Base-by-base conservation (phyloP, 1,140 invertebrate species). In the Dendrolimus punctatus region DNA sequence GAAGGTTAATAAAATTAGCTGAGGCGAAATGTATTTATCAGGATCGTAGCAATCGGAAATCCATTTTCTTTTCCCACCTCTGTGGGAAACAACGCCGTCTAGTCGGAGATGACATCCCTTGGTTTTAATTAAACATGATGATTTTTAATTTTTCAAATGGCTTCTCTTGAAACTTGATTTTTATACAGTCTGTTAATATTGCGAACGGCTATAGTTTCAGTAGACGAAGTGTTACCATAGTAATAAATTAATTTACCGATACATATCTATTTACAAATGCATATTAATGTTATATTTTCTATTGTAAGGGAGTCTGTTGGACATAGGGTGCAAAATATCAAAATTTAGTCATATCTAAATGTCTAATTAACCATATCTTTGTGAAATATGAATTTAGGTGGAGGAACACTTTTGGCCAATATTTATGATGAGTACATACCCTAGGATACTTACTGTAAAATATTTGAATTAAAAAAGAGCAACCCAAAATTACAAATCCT, bases 181-280 rank as follows among this genome's bases (percentile, higher is more conserved):
- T 57, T 44, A 54, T 57, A 54, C 54, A 54, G 44, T 51, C 54
- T 48, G 37, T 53, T 43, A 7, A 9, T 6, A 6, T 40, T 5
- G 40, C 8, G 5, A n/a, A 3, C 39, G 39, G 7, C 39, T 48
- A 48, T 51, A 39, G n/a, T 70, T 76, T 73, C 68, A 66, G 59
- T 76, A 74, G 65, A 60, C 51, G 60, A 74, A 79, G 66, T 79
- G 82, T 85, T 85, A 85, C 80, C 82, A 85, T 85, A 79, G 68
- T 71, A 55, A 67, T 66, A 77, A 72, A 72, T 74, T 80, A 73
- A 77, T 77, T 80, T 78, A 75, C 71, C 62, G 55, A 71, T 68
- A 68, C 79, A 85, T 83, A 81, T 83, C 78, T 80, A 73, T 79
- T 80, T 73, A 78, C 72, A 80, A 70, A 55, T 69, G 50, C 71